These are phyloP conservation scores for Euplagia quadripunctaria DNA, from an alignment of 2,888 invertebrate genomes.

Conservation along the genomic window DNA sequence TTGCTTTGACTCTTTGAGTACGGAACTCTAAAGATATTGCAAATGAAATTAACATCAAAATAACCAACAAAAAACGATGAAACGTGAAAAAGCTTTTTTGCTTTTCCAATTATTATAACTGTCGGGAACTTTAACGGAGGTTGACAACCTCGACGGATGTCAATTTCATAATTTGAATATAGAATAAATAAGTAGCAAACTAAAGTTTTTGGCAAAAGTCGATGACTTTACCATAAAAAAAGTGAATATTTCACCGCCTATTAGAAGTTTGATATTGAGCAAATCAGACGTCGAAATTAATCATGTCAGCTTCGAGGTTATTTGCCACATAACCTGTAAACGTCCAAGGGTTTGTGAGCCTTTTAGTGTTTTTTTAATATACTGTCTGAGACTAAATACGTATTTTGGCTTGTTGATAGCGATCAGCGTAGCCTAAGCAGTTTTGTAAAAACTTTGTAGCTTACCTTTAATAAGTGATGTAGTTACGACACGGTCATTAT, in stretches of 20 bases:
- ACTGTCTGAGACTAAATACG: too few relatives aligned
- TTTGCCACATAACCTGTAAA: too few relatives aligned
- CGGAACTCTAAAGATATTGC: too few relatives aligned
- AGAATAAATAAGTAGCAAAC: conserved; percentile 39
- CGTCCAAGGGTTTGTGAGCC: too few relatives aligned
- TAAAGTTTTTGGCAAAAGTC: conserved; percentile 25
- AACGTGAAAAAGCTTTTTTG: not conserved
- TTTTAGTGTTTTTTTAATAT: too few relatives aligned
- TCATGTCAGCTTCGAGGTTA: conserved; percentile 1
- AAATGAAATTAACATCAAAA: not conserved
- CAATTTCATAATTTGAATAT: conserved; percentile 33
- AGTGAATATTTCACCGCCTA: conserved; percentile 26
- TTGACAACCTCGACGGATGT: conserved; percentile 22
- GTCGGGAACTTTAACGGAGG: not conserved
- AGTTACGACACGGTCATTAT: too few relatives aligned
- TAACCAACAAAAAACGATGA: not conserved
- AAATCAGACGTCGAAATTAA: not conserved
- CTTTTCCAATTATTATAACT: not conserved
- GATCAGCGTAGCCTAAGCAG: too few relatives aligned
- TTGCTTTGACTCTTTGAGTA: too few relatives aligned
- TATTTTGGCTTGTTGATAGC: too few relatives aligned
- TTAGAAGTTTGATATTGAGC: conserved; percentile 34
- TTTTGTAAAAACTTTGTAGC: too few relatives aligned
- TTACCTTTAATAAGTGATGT: too few relatives aligned
- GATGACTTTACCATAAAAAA: conserved; percentile 12